Conservation (phyloP, 92 coral and sea anemone genomes). For the Bergia puertoricense region DNA sequence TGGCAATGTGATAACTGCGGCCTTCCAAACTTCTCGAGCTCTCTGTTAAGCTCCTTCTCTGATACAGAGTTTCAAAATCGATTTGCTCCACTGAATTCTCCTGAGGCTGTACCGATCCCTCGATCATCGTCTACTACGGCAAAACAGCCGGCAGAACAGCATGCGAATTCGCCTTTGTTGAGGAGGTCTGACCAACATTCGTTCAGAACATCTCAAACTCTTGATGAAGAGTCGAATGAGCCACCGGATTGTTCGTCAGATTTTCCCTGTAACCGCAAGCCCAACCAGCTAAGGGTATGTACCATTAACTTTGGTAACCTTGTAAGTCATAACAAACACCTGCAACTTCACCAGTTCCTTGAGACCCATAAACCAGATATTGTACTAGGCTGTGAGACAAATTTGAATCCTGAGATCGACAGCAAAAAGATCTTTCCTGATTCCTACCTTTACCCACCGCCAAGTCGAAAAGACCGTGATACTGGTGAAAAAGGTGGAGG, state of each 20-base stretch:
- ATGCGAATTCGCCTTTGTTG: too few relatives aligned
- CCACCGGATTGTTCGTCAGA: conserved; percentile 4
- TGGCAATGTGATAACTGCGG: conserved; percentile 57
- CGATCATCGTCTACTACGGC: too few relatives aligned
- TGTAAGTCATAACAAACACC: conserved; percentile 38
- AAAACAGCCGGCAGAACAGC: too few relatives aligned
- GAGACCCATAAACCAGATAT: too few relatives aligned
- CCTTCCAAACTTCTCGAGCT: conserved; percentile 49
- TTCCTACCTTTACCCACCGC: conserved; percentile 44
- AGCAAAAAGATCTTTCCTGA: conserved; percentile 44
- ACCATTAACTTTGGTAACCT: conserved; percentile 49
- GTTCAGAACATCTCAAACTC: too few relatives aligned
- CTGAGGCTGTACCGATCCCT: too few relatives aligned
- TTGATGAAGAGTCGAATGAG: background rate
- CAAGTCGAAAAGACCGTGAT: conserved; percentile 49
- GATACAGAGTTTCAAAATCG: conserved; percentile 9
- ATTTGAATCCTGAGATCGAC: conserved; percentile 31
- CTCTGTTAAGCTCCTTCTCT: conserved; percentile 43
- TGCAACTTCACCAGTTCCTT: conserved; percentile 43
- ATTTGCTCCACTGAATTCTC: conserved; percentile 29
- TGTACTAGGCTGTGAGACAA: too few relatives aligned
- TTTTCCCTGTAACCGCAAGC: conserved; percentile 12
- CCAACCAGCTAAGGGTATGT: conserved; percentile 46
- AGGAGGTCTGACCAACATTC: too few relatives aligned
- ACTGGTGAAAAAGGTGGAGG: conserved; percentile 46